Base-by-base conservation (phyloP, 2,888 invertebrate species). In the Zaprionus lineosus region DNA sequence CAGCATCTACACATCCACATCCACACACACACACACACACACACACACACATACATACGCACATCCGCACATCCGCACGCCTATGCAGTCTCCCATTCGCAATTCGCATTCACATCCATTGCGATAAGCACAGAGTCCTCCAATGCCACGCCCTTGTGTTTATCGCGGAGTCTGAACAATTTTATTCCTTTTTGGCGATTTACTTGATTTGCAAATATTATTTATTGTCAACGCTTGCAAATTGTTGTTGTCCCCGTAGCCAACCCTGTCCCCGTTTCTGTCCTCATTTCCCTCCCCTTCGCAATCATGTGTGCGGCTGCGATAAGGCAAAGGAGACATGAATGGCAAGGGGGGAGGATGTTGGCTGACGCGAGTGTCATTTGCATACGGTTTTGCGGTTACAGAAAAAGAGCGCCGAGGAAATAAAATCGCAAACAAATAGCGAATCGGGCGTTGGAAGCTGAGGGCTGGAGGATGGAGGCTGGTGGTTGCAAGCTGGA, bases 201-300 rank as follows among this genome's bases (percentile, higher is more conserved):
- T 65, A 61, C 61, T 63, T 68, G 73, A 83, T 84, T 84, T 74
- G 82, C 76, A 72, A 81, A 84, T 76, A 84, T 86, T 87, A 86
- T 86, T 86, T 86, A 86, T 86, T 87, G 87, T 85, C 86, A 84
- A 57, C 75, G 81, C 72, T 40, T 19, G 79, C 58, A 37, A 19
- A 34, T 40, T 31, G 28, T 11, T 16, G 1, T 2, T 6, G 7
- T 1, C n/a, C 14, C 19, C n/a, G 3, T 2, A 7, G 9, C 29
- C 18, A 9, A n/a, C 2, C 9, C n/a, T 4, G 2, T 18, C 24
- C 1, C 26, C 1, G 6, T 18, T 18, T 6, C 7, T n/a, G 3
- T n/a, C 28, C 14, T 8, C 19, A 5, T 26, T 11, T n/a, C 7
- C 46, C 15, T 31, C 21, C 36, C 29, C 53, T 15, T 43, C 14